Evolutionary conservation across 30 jellyfish, hydroid and myxozoan genomes (phyloP), one percentile per base, ranked within the genome.

Genomic region (Catostylus mosaicus): DNA sequence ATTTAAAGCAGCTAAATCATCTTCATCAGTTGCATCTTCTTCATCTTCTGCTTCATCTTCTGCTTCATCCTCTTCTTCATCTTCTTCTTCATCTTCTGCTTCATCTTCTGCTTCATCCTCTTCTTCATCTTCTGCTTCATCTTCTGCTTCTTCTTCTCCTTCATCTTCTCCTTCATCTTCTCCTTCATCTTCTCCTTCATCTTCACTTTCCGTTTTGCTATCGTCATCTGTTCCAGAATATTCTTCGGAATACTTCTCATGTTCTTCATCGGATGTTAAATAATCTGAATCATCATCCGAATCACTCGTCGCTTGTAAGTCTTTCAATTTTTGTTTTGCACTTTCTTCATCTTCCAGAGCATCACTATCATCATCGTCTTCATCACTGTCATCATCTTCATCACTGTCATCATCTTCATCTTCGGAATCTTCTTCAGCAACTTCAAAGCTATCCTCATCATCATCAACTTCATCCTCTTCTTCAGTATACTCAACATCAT

Each of bases 211-310:
- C 3, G 33, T 20, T 10, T 73, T 18, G 71, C 71, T 59, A 18
- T 24, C 85, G 8, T 20, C 75, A 31, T 14, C 32, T 11, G 60
- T 18, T 31, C 35, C 67, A 36, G 65, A 23, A 29, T 75, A 52
- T 52, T 73, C 85, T 16, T 73, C 85, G 48, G 50, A 10, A 1
- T 59, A 30, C 16, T 35, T 37, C n/a, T 77, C 73, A 30, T 7
- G 26, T 56, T 30, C 83, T 26, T 43, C 68, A 43, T 69, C 82
- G 14, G 59, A 43, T 26, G 38, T n/a, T n/a, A n/a, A 27, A 26
- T 32, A 64, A 14, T 51, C 40, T 7, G 10, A 38, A 20, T 61
- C 31, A n/a, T 37, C 81, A 3, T 38, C 30, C 22, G 14, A 24
- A 23, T 32, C 74, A 18, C 45, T 56, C 33, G 7, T 56, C 70